Percentiles rank a stretch among this genome's conserved stretches.
Conservation (phyloP, 2,797 vertebrate genomes). For the Philypnodon macrostomus region DNA sequence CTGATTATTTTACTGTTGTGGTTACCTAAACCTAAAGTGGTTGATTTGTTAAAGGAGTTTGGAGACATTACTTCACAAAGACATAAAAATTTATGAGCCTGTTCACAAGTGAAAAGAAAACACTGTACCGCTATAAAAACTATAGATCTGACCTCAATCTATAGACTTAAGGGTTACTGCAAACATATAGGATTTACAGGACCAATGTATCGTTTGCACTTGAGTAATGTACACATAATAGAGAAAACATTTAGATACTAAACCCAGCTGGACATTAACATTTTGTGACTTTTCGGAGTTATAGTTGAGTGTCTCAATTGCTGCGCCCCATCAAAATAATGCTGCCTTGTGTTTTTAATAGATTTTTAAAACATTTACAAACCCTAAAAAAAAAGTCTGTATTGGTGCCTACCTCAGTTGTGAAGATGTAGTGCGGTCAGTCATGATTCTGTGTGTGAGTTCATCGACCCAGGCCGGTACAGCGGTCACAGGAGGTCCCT, state of each 20-base stretch:
- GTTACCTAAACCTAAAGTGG: conserved; percentile 19
- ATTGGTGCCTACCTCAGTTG: conserved; percentile 49
- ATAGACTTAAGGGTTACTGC: conserved; percentile 13
- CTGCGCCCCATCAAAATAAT: too few species aligned
- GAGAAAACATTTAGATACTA: not conserved
- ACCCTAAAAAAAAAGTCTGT: not conserved
- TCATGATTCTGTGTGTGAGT: not conserved
- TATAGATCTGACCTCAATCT: conserved; percentile 18
- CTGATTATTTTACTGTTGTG: conserved; percentile 34
- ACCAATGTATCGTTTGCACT: conserved; percentile 6
- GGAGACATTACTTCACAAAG: conserved; percentile 57
- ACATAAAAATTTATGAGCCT: conserved; percentile 36
- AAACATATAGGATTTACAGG: conserved; percentile 10
- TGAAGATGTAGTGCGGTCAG: conserved; percentile 23
- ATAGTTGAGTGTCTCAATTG: not conserved
- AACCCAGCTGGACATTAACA: not conserved
- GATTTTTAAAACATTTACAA: not conserved
- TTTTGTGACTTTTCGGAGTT: too few species aligned
- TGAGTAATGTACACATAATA: not conserved
- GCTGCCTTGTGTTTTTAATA: too few species aligned
- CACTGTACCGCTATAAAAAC: conserved; percentile 29
- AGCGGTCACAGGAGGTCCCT: not conserved
- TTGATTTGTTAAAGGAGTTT: conserved; percentile 43
- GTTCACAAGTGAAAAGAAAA: conserved; percentile 41
- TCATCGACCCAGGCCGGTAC: conserved; percentile 7